These are phyloP conservation scores for Strigamia maritima DNA, from an alignment of 2,888 invertebrate species.

Conservation along the genomic window DNA sequence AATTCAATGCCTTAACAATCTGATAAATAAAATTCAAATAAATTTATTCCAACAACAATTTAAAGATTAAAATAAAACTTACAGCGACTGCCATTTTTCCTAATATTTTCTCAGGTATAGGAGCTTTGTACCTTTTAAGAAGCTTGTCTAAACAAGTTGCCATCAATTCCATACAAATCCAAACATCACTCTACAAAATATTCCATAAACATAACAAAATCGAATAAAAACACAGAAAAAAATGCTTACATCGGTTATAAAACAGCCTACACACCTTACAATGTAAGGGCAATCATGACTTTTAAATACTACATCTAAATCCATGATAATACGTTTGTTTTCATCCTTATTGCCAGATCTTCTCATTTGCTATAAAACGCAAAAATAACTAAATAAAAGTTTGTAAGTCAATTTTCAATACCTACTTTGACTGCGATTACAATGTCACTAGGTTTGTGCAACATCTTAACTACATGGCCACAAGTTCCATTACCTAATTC, in stretches of 20 bases:
- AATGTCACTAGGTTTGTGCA: slow-evolving; percentile 76
- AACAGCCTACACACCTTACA: slow-evolving; percentile 94
- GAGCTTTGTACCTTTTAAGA: slow-evolving; percentile 74
- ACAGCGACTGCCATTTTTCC: slow-evolving; percentile 97
- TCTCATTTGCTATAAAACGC: slow-evolving; percentile 76
- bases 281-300: slow-evolving; percentile 96
- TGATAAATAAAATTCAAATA: slow-evolving; percentile 52
- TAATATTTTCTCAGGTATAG: slow-evolving; percentile 93
- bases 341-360: slow-evolving; percentile 94
- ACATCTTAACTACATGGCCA: slow-evolving; percentile 96
- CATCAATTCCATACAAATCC: slow-evolving; percentile 99
- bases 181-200: slow-evolving; percentile 67
- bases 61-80: slow-evolving; percentile 51
- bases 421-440: slow-evolving; percentile 89
- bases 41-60: not conserved
- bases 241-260: slow-evolving; percentile 78
- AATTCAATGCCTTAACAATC: slow-evolving; percentile 94
- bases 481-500: slow-evolving; percentile 93
- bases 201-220: not conserved
- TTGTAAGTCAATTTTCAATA: not conserved
- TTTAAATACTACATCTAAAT: slow-evolving; percentile 95
- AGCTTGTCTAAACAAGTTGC: slow-evolving; percentile 97
- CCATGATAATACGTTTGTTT: slow-evolving; percentile 97
- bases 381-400: not conserved
- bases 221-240: not conserved